Evolutionary conservation across 2,113 vertebrate species (phyloP).

Genomic region (Mus musculus): GRCm39 chr4:14129501-14130000

Average conservation of each 20-base stretch:
- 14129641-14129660: not conserved
- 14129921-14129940: not conserved
- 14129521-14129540: too few relatives aligned
- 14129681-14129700: too few relatives aligned
- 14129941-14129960: not conserved
- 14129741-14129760: too few relatives aligned
- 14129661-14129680: not conserved
- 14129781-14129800: not conserved
- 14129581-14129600: rapidly evolving
- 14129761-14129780: not conserved
- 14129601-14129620: not conserved
- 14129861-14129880: not conserved
- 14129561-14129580: not conserved
- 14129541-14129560: too few relatives aligned
- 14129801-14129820: not conserved
- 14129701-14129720: not conserved
- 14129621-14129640: not conserved
- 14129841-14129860: not conserved
- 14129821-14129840: not conserved
- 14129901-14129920: not conserved
- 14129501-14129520: too few relatives aligned
- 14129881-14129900: not conserved
- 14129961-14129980: not conserved
- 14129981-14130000: too few relatives aligned
- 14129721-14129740: not conserved